Percentiles rank a stretch among this genome's conserved stretches.
Evolutionary conservation across 2,113 vertebrate genomes (phyloP).

Genomic region (Bubo scandiacus): DNA sequence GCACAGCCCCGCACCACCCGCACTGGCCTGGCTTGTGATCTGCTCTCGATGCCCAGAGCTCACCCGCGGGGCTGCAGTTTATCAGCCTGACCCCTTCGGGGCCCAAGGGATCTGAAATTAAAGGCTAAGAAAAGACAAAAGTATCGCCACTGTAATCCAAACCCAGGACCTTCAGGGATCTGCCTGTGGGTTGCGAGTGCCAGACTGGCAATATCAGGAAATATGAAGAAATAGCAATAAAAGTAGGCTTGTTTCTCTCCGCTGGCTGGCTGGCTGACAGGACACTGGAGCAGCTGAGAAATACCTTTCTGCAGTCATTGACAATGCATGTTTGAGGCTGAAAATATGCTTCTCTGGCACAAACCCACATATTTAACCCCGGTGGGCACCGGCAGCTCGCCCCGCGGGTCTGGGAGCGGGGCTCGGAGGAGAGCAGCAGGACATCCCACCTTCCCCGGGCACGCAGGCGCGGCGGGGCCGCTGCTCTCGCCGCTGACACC

Average conservation of each 20-base stretch:
- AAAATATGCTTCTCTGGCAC: slow-evolving; percentile 23
- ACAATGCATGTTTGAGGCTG: slow-evolving; percentile 2
- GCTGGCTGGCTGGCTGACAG: background rate
- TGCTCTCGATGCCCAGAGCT: background rate
- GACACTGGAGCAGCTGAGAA: background rate
- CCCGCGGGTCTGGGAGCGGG: background rate
- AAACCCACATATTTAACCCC: background rate
- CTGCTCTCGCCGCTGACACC: rapidly evolving
- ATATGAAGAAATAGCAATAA: slow-evolving; percentile 51
- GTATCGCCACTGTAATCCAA: background rate
- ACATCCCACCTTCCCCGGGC: background rate
- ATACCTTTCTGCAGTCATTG: background rate
- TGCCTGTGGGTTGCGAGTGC: background rate
- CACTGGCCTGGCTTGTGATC: too few relatives aligned
- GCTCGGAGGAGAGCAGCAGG: background rate
- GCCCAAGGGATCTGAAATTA: background rate
- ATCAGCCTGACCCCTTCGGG: background rate
- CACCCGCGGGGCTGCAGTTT: background rate
- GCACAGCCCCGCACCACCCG: rapidly evolving
- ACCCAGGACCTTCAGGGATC: background rate
- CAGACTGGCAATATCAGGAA: slow-evolving; percentile 49
- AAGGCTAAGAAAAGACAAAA: slow-evolving; percentile 10
- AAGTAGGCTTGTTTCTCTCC: background rate
- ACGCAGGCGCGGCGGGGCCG: background rate
- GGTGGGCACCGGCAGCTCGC: background rate